A percentile compares a stretch with the other conserved stretches of the same genome.
phyloP scores from a whole-genome alignment of 2,888 invertebrate species.

The Ophion ellenae region DNA sequence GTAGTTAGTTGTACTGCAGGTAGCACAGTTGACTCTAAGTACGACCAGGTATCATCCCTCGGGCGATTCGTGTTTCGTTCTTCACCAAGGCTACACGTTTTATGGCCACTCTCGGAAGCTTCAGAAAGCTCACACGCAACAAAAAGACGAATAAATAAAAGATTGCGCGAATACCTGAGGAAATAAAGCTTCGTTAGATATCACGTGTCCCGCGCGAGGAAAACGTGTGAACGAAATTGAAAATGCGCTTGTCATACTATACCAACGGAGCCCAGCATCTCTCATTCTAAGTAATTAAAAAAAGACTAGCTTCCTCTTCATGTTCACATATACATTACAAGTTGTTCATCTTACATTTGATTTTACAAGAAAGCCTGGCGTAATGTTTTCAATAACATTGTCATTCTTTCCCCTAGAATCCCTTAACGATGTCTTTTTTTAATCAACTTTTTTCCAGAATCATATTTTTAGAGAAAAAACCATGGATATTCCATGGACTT shows the following conservation, averaged over 20 bases:
- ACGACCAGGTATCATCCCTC: conserved; percentile 28
- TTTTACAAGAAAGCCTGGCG: too few species aligned
- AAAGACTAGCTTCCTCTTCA: background rate
- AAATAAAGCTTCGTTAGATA: conserved; percentile 53
- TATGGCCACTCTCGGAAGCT: conserved; percentile 26
- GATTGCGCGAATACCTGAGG: background rate
- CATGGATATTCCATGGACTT: background rate
- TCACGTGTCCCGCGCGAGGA: conserved; percentile 33
- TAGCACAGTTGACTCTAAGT: conserved; percentile 16
- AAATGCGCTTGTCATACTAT: conserved; percentile 8
- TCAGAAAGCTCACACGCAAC: conserved; percentile 40
- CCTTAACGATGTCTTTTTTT: too few species aligned
- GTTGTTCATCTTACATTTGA: background rate
- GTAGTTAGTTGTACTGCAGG: conserved; percentile 6
- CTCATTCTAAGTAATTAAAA: background rate
- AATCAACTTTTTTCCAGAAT: too few species aligned
- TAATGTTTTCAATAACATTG: too few species aligned
- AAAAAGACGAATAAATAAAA: conserved; percentile 10
- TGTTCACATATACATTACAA: background rate
- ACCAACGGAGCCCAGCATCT: background rate
- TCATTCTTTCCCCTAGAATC: too few species aligned
- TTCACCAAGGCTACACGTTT: conserved; percentile 26
- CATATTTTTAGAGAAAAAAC: too few species aligned
- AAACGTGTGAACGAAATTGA: conserved; percentile 47
- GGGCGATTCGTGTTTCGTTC: conserved; percentile 28